phyloP scores from a whole-genome alignment of 2,888 invertebrate species.

The Craniophora ligustri region DNA sequence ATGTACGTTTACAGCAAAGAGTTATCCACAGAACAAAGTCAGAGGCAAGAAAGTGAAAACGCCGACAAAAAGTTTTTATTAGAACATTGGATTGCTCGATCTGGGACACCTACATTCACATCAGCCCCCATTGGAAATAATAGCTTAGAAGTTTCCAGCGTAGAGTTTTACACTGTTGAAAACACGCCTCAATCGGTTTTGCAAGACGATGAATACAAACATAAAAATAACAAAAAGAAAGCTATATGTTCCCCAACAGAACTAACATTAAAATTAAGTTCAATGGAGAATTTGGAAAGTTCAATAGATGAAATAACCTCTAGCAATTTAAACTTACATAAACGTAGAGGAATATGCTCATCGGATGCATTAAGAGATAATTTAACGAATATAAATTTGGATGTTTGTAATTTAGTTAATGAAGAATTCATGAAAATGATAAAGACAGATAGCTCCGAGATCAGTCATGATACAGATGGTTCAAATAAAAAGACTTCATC shows the following conservation, averaged over 20 bases:
- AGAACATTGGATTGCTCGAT: constrained; percentile 86
- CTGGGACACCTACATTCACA: constrained; percentile 84
- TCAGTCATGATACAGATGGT: constrained; percentile 83
- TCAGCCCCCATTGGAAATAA: constrained; percentile 82
- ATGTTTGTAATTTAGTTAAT: constrained; percentile 72
- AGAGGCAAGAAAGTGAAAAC: constrained; percentile 76
- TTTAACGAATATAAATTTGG: constrained; percentile 74
- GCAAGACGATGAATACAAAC: constrained; percentile 65
- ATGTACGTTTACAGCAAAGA: constrained; percentile 53
- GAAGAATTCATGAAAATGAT: constrained; percentile 76
- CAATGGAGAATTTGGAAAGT: constrained; percentile 79
- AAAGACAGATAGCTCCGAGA: constrained; percentile 80
- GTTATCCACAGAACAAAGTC: constrained; percentile 57
- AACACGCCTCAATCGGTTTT: constrained; percentile 78
- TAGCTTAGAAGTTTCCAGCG: constrained; percentile 79
- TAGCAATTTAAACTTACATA: constrained; percentile 81
- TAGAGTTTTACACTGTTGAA: constrained; percentile 84
- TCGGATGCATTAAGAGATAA: constrained; percentile 84
- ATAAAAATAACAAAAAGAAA: constrained; percentile 70
- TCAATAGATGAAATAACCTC: constrained; percentile 83
- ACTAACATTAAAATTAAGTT: constrained; percentile 79
- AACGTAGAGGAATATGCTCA: constrained; percentile 88
- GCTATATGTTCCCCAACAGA: constrained; percentile 86
- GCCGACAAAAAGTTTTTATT: constrained; percentile 86
- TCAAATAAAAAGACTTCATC: constrained; percentile 86